Percentiles rank a stretch among this genome's conserved stretches.
These are phyloP conservation scores for Stichopus chloronotus DNA, from an alignment of 35 echinoderm and acorn worm species.

Conservation along the genomic window DNA sequence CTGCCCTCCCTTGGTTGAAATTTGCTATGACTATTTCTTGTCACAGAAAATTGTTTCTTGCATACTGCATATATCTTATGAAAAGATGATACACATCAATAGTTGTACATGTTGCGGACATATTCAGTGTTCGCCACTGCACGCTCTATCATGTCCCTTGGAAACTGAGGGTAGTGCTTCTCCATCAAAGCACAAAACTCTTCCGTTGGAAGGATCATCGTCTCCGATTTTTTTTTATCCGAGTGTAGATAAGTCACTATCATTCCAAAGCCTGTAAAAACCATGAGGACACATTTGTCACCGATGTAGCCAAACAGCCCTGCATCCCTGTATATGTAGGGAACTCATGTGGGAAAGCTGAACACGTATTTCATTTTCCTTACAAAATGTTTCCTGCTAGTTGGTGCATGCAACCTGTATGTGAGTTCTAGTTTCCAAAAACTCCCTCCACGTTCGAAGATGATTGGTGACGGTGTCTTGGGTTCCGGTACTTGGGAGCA, in stretches of 20 bases:
- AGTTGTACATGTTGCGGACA: neutral
- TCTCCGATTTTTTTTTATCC: neutral
- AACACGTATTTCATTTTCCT: neutral
- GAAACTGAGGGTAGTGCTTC: conserved; percentile 13
- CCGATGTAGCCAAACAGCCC: neutral
- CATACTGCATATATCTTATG: too few relatives aligned
- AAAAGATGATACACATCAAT: neutral
- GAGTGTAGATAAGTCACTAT: neutral
- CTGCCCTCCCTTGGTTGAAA: too few relatives aligned
- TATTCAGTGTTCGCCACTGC: neutral
- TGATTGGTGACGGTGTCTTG: neutral
- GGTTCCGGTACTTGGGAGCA: neutral
- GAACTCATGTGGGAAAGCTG: neutral
- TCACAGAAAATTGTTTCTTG: too few relatives aligned
- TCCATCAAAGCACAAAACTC: neutral
- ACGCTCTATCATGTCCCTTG: conserved; percentile 8
- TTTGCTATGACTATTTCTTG: too few relatives aligned
- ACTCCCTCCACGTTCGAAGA: neutral
- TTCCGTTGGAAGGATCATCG: neutral
- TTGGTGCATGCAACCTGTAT: neutral
- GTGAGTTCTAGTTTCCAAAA: neutral
- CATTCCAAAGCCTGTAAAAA: neutral
- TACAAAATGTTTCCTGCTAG: neutral
- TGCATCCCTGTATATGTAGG: neutral
- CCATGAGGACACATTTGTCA: neutral